Percentiles rank a stretch among this genome's conserved stretches.
Evolutionary conservation across 2,888 invertebrate genomes (phyloP).

Genomic region (Cosmorhoe ocellata): DNA sequence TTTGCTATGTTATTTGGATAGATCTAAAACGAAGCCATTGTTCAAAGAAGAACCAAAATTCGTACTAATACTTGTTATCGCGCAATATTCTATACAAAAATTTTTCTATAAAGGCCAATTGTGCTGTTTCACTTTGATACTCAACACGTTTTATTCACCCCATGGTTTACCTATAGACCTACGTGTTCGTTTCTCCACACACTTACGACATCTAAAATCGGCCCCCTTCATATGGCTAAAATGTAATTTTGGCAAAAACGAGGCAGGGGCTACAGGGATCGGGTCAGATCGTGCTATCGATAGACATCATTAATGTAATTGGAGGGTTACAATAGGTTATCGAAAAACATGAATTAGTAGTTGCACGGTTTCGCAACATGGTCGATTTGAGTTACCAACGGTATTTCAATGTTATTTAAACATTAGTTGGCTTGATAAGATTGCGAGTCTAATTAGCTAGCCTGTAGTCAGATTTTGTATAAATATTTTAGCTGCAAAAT

Average conservation of each 20-base stretch:
- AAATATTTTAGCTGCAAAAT: too few relatives aligned
- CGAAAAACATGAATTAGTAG: neutral
- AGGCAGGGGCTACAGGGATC: constrained; percentile 7
- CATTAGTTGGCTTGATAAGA: neutral
- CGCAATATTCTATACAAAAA: constrained; percentile 20
- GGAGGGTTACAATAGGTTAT: constrained; percentile 15
- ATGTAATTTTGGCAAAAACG: constrained; percentile 21
- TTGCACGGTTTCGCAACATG: neutral
- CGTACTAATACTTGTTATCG: constrained; percentile 12
- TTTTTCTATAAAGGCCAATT: constrained; percentile 29
- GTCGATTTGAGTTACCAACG: neutral
- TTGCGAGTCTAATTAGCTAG: neutral
- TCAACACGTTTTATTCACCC: constrained; percentile 34
- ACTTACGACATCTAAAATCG: constrained; percentile 21
- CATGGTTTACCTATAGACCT: constrained; percentile 15
- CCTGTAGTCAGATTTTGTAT: too few relatives aligned
- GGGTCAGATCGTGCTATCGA: constrained; percentile 7
- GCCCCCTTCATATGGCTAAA: constrained; percentile 21
- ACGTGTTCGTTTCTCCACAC: constrained; percentile 15
- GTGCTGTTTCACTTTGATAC: constrained; percentile 31
- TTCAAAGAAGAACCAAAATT: neutral
- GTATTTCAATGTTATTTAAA: neutral
- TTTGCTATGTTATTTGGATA: too few relatives aligned
- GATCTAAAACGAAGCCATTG: too few relatives aligned
- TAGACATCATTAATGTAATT: constrained; percentile 20